phyloP scores from a whole-genome alignment of 1,140 invertebrate species.

The Cotesia typhae region DNA sequence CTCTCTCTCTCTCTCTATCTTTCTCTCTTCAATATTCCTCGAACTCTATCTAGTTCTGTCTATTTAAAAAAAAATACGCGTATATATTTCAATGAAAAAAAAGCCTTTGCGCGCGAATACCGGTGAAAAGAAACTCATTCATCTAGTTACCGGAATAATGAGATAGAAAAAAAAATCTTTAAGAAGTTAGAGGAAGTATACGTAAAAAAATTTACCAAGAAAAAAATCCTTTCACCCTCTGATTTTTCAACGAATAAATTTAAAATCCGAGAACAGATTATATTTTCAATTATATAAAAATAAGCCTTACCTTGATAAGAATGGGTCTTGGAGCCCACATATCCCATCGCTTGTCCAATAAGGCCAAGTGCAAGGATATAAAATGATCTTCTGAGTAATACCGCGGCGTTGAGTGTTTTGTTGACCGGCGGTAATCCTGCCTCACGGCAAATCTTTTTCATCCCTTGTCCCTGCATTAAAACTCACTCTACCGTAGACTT shows the following conservation, averaged over 20 bases:
- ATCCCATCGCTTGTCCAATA: constrained; percentile 38
- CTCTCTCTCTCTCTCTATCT: not conserved
- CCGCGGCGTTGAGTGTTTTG: constrained; percentile 27
- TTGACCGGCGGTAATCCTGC: constrained; percentile 40
- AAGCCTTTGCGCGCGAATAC: not conserved
- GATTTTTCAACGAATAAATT: no score
- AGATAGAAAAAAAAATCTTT: constrained; percentile 16
- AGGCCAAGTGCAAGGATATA: constrained; percentile 36
- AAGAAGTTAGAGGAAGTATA: not conserved
- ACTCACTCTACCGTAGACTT: constrained; percentile 5
- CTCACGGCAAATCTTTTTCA: constrained; percentile 36
- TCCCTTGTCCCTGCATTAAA: constrained; percentile 38
- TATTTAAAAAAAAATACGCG: not conserved
- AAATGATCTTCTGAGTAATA: constrained; percentile 25
- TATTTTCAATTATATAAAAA: not conserved
- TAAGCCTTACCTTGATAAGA: constrained; percentile 36
- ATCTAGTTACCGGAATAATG: not conserved
- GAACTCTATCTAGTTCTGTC: not conserved
- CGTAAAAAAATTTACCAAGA: not conserved
- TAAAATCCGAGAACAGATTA: no score
- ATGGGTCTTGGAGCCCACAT: constrained; percentile 34
- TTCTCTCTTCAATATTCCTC: no score
- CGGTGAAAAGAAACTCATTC: constrained; percentile 7
- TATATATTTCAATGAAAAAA: not conserved
- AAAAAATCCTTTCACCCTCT: no score